Conservation (phyloP, 2,113 vertebrate species). For the Protobothrops mucrosquamatus region DNA sequence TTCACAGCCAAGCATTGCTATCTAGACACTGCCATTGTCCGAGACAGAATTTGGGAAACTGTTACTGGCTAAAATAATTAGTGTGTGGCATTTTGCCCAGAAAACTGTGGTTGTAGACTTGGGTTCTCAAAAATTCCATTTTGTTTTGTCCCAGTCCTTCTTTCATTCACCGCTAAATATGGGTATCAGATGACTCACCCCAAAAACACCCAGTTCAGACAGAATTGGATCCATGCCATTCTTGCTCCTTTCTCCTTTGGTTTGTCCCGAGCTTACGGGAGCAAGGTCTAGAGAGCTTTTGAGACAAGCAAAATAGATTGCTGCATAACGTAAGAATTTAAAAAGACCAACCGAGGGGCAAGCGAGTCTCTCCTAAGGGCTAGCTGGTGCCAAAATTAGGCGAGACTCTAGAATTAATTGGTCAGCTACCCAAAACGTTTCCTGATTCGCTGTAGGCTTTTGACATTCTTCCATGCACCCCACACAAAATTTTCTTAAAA, state of each 20-base stretch:
- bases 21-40: conserved; percentile 1
- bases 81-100: conserved; percentile 13
- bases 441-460: not conserved
- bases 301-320: not conserved
- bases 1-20: not conserved
- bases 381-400: not conserved
- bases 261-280: not conserved
- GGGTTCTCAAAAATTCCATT: not conserved
- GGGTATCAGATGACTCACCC: not conserved
- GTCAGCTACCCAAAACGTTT: not conserved
- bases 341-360: not conserved
- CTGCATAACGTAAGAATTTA: not conserved
- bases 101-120: conserved; percentile 27
- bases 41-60: conserved; percentile 3
- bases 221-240: not conserved
- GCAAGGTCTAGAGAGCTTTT: not conserved
- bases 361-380: not conserved
- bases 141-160: conserved; percentile 1
- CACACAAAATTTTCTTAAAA: not conserved
- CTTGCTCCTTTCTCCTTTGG: not conserved
- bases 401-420: not conserved
- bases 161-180: not conserved
- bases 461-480: not conserved
- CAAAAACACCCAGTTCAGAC: not conserved
- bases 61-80: conserved; percentile 24